Evolutionary conservation across 2,888 invertebrate genomes (phyloP), one percentile per base, ranked within the genome.

Genomic region (Salpingus planirostris): DNA sequence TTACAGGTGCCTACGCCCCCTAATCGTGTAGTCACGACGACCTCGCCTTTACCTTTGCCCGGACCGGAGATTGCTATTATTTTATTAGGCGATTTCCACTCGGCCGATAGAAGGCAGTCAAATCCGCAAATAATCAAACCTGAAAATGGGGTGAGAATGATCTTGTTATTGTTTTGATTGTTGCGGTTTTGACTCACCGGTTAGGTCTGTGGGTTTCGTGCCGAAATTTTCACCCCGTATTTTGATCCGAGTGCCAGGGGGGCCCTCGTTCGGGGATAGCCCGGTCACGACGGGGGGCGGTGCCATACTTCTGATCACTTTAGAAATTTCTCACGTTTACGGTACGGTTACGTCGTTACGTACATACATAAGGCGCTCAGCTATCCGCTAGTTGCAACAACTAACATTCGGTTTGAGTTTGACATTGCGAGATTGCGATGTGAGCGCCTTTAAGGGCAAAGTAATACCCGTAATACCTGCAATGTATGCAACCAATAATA

Each of bases 81-180:
- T 70, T 98, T 98, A 59, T 93, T 97, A 15, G 85, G 76, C 1
- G 95, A 92, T 58, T 93, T 91, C 98, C 98, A 98, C 71, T 97
- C 96, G 1, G 93, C 92, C 8, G 95, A 89, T 32, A 97, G 65
- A 15, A 92, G 67, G 57, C 97, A 97, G 58, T 98, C 96, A 46
- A 88, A 86, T 0, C 90, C 95, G 66, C 97, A 97, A 52, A 99
- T 96, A 54, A 83, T 84, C 5, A 98, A 66, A 31, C 90, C 93
- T 91, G 47, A 42, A 37, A 36, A 29, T 24, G 13, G 33, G 12
- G 11, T 21, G 21, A n/a, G n/a, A n/a, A n/a, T n/a, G n/a, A n/a
- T n/a, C n/a, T n/a, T n/a, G n/a, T n/a, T n/a, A n/a, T n/a, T n/a
- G n/a, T n/a, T n/a, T n/a, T n/a, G n/a, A n/a, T n/a, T n/a, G n/a